Evolutionary conservation across 2,797 vertebrate genomes (phyloP).

Genomic region (Anguilla marmorata): DNA sequence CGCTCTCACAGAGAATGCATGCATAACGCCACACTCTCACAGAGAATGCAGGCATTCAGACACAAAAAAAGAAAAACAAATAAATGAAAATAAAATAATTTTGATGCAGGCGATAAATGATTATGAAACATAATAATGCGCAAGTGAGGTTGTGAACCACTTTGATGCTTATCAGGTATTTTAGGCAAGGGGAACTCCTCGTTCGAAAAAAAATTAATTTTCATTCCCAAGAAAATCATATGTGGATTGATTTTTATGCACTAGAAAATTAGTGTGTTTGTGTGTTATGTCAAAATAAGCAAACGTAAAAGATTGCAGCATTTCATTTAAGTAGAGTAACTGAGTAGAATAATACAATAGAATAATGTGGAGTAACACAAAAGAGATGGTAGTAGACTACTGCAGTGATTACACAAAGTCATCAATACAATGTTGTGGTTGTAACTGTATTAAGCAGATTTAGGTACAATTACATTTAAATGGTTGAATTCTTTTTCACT

Average conservation of each 20-base stretch:
- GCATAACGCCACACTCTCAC: background rate
- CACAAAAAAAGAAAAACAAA: background rate
- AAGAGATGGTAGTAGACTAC: background rate
- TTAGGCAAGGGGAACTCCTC: background rate
- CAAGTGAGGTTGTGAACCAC: background rate
- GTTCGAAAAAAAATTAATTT: slow-evolving; percentile 4
- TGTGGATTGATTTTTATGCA: slow-evolving; percentile 12
- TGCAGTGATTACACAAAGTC: background rate
- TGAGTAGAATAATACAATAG: background rate
- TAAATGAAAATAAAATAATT: background rate
- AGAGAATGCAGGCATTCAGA: background rate
- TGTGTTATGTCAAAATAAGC: slow-evolving; percentile 13
- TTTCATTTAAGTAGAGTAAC: background rate
- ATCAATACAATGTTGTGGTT: background rate
- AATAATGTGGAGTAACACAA: background rate
- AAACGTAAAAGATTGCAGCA: background rate
- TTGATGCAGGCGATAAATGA: background rate
- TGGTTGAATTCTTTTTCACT: background rate
- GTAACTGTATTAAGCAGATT: background rate
- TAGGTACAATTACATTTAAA: background rate
- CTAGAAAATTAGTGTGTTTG: background rate
- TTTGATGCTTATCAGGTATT: slow-evolving; percentile 9
- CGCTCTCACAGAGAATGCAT: background rate
- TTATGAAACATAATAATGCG: background rate
- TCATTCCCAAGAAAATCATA: slow-evolving; percentile 10